Conservation (phyloP, 2,797 vertebrate species). For the Pogonophryne albipinna region DNA sequence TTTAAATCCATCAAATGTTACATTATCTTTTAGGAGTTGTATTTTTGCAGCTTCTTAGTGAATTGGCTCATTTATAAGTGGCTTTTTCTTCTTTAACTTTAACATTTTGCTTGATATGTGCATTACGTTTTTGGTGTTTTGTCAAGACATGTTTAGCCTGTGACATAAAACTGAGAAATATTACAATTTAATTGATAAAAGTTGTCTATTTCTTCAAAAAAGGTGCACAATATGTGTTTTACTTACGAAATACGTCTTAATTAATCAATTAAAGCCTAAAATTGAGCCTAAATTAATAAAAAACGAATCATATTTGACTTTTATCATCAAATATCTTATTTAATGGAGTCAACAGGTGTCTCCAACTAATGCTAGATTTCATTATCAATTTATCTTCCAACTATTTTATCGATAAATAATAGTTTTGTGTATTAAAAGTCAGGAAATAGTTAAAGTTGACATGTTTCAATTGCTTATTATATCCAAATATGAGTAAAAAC, state of each 20-base stretch:
- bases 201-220: not conserved
- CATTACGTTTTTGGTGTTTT: no score
- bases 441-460: not conserved
- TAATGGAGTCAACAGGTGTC: no score
- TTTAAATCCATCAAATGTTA: not conserved
- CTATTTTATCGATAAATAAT: not conserved
- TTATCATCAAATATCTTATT: no score
- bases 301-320: no score
- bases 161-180: not conserved
- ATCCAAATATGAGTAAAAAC: no score
- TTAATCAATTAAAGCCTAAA: not conserved
- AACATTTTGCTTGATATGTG: not conserved
- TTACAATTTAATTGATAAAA: no score
- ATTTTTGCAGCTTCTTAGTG: not conserved
- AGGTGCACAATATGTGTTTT: not conserved
- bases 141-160: not conserved
- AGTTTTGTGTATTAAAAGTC: not conserved
- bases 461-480: no score
- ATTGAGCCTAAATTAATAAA: no score
- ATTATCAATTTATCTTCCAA: not conserved
- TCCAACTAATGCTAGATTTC: not conserved
- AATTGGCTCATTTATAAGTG: no score
- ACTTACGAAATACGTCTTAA: no score
- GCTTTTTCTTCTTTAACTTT: no score
- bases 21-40: not conserved